phyloP scores from a whole-genome alignment of 2,113 vertebrate species.

The Scytalopus superciliaris region DNA sequence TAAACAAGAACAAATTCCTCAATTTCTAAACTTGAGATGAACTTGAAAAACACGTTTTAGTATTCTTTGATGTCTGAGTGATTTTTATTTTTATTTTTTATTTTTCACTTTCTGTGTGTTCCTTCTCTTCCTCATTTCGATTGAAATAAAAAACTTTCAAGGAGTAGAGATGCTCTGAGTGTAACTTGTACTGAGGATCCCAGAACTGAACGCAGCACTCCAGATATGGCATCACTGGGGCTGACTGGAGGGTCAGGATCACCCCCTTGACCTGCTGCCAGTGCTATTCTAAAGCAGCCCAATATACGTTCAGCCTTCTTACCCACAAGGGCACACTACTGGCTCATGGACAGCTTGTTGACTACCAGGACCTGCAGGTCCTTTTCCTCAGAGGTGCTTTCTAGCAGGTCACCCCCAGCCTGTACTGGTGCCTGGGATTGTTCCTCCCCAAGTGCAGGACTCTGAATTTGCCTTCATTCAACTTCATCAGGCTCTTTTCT shows the following conservation, averaged over 20 bases:
- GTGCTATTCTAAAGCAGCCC: neutral
- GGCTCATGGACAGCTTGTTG: neutral
- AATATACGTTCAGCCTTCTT: neutral
- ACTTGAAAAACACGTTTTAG: neutral
- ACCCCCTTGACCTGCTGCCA: neutral
- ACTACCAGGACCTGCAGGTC: too few species aligned
- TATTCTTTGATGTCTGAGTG: neutral
- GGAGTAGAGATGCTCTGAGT: accelerated
- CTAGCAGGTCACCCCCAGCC: neutral
- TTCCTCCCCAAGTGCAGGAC: neutral
- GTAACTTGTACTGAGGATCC: neutral
- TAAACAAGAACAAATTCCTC: neutral
- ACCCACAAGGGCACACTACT: neutral
- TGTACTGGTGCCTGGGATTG: neutral
- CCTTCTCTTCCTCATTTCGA: neutral
- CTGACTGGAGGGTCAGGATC: neutral
- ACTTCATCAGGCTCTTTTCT: neutral
- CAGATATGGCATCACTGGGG: neutral
- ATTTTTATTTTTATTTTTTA: neutral
- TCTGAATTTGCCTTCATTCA: neutral
- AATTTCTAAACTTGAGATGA: neutral
- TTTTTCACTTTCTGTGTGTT: neutral
- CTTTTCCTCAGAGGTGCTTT: neutral
- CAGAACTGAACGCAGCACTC: neutral
- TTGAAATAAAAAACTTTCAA: neutral